Evolutionary conservation across 2,888 invertebrate genomes (phyloP).

Genomic region (Dione vanillae): DNA sequence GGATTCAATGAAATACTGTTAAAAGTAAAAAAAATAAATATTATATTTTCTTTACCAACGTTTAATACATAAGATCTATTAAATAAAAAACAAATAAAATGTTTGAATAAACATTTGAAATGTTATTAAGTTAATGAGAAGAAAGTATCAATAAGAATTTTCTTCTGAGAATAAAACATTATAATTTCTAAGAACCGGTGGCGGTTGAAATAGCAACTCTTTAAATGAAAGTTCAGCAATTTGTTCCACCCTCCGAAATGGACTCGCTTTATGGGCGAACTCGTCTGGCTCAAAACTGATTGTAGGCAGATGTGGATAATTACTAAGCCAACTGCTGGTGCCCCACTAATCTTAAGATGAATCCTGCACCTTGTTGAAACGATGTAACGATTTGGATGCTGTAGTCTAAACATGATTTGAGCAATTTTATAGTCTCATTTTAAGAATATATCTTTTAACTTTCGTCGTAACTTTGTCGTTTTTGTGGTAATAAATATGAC

Average conservation of each 20-base stretch:
- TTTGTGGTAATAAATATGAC: no score
- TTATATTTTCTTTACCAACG: no score
- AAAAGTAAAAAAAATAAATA: no score
- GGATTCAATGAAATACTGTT: no score
- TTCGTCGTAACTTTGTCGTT: no score
- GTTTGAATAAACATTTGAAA: conserved; percentile 65
- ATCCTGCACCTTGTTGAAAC: conserved; percentile 50
- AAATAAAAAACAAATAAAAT: no score
- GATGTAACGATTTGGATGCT: conserved; percentile 21
- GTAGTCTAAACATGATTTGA: background rate
- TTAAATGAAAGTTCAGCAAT: conserved; percentile 85
- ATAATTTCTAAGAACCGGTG: conserved; percentile 74
- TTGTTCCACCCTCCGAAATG: conserved; percentile 82
- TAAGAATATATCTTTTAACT: background rate
- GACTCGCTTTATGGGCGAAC: conserved; percentile 69
- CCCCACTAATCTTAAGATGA: conserved; percentile 73
- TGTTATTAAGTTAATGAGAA: conserved; percentile 66
- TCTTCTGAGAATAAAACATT: conserved; percentile 74
- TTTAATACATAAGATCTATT: no score
- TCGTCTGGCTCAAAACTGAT: conserved; percentile 82
- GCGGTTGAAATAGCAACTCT: conserved; percentile 84
- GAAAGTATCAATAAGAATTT: conserved; percentile 74
- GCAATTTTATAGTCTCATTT: background rate
- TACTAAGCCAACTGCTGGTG: conserved; percentile 77
- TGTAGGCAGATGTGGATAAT: conserved; percentile 84